Base-by-base conservation (phyloP, 2,888 invertebrate genomes). In the Dastarcus helophoroides region DNA sequence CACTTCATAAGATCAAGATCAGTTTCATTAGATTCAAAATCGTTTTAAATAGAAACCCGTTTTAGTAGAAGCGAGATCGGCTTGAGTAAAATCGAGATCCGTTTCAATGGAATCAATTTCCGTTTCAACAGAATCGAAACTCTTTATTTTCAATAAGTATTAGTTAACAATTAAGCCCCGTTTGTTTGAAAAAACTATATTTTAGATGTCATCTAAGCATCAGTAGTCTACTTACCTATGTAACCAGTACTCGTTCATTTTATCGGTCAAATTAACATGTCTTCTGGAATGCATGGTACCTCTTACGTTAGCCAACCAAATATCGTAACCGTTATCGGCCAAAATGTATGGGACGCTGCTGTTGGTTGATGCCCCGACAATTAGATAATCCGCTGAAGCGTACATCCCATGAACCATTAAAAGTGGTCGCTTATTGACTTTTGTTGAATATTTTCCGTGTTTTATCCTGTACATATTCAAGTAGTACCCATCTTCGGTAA, bases 271-370 rank as follows among this genome's bases (percentile, higher is more conserved):
- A 0, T 55, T 51, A 1, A 52, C 40, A 46, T 83, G 81, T 2
- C 51, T 59, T 6, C 69, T 65, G 2, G 74, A 72, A 51, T 77
- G 80, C 11, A 62, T 65, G 50, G 76, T 84, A 4, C 88, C 88
- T 3, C 88, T 71, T 11, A 72, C 71, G 52, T 88, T 89, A 0
- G 80, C 79, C 62, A 89, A 60, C 88, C 88, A 89, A 0, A 81
- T 79, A 39, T 81, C 81, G 43, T 71, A 80, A 8, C 79, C 77
- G 44, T 64, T 62, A 43, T 80, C 77, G 3, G 76, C 72, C 3
- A 81, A 56, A 8, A 68, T 47, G 44, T 53, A 64, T 1, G 50
- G 62, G 8, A 85, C 62, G 26, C 71, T 73, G 37, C 66, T 67
- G 21, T 73, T 67, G 1, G 78, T 78, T 0, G 78, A 76, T 61